phyloP scores from a whole-genome alignment of 2,888 invertebrate species.

The Drosophila falleni region DNA sequence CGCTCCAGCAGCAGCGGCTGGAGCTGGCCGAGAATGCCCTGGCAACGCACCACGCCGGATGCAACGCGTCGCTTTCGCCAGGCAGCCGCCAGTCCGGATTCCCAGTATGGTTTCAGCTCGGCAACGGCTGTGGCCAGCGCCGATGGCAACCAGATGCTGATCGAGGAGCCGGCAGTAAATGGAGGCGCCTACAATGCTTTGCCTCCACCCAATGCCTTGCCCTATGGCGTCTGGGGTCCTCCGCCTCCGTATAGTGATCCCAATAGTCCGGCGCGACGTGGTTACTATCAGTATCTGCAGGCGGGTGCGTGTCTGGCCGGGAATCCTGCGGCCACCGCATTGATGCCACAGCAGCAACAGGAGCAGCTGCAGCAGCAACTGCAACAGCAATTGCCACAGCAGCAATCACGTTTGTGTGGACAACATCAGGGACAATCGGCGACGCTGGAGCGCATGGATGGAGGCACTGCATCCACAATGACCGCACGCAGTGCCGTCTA shows the following conservation, averaged over 20 bases:
- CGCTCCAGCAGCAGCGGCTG: conserved; percentile 86
- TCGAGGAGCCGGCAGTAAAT: conserved; percentile 74
- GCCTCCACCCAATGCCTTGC: conserved; percentile 86
- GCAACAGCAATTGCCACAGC: conserved; percentile 46
- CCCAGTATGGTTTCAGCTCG: conserved; percentile 92
- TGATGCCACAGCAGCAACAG: conserved; percentile 53
- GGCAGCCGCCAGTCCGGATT: conserved; percentile 91
- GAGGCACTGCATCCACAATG: conserved; percentile 40
- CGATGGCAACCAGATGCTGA: conserved; percentile 73
- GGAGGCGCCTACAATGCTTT: conserved; percentile 83
- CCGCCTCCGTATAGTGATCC: conserved; percentile 95
- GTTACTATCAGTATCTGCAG: conserved; percentile 84
- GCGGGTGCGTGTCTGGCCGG: conserved; percentile 61
- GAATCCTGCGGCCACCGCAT: conserved; percentile 49
- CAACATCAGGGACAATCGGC: conserved; percentile 54
- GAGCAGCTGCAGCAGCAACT: conserved; percentile 74
- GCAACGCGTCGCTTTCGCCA: conserved; percentile 86
- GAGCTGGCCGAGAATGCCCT: conserved; percentile 91
- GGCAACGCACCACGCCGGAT: conserved; percentile 88
- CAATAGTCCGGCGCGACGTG: conserved; percentile 89
- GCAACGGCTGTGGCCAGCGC: conserved; percentile 64
- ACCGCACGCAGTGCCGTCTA: conserved; percentile 50
- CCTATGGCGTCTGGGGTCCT: conserved; percentile 92
- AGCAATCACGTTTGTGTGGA: conserved; percentile 40
- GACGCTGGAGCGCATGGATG: conserved; percentile 68